phyloP scores from a whole-genome alignment of 2,888 invertebrate genomes.

The Parthenolecanium corni region DNA sequence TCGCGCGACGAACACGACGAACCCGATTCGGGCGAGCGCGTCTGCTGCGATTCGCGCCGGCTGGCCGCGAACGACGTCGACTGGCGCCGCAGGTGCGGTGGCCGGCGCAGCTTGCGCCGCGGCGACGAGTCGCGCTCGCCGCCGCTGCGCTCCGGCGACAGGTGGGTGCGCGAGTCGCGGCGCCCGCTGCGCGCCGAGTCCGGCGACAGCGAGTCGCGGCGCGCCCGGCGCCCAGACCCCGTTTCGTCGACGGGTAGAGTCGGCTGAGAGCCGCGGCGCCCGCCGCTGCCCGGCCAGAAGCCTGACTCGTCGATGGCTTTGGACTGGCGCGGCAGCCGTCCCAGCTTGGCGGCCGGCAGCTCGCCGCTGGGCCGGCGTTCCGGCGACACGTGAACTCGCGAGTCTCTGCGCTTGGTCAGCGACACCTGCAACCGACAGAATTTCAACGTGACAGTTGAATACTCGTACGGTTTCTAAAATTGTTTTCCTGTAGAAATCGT shows the following conservation, averaged over 20 bases:
- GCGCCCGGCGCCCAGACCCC: slow-evolving; percentile 46
- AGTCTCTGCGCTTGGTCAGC: slow-evolving; percentile 37
- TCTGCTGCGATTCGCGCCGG: slow-evolving; percentile 35
- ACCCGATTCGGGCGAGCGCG: slow-evolving; percentile 46
- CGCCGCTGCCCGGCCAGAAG: slow-evolving; percentile 47
- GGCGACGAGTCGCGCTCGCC: slow-evolving; percentile 73
- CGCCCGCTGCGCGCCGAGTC: slow-evolving; percentile 60
- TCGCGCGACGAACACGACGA: slow-evolving; percentile 68
- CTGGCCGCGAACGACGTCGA: slow-evolving; percentile 43
- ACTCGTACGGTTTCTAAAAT: too few species aligned
- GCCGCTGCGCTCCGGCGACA: slow-evolving; percentile 69
- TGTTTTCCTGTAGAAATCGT: too few species aligned
- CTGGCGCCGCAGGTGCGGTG: slow-evolving; percentile 60
- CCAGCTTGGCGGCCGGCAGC: slow-evolving; percentile 41
- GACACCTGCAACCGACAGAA: slow-evolving; percentile 27
- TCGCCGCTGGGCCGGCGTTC: slow-evolving; percentile 37
- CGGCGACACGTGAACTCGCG: slow-evolving; percentile 37
- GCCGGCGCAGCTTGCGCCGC: slow-evolving; percentile 54
- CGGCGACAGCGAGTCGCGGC: slow-evolving; percentile 78
- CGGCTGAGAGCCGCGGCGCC: slow-evolving; percentile 67
- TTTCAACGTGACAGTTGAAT: too few species aligned
- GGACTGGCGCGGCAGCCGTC: slow-evolving; percentile 69
- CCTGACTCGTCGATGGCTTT: slow-evolving; percentile 79
- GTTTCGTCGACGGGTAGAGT: slow-evolving; percentile 60
- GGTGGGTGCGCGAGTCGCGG: slow-evolving; percentile 53